A percentile compares a stretch with the other conserved stretches of the same genome.
phyloP scores from a whole-genome alignment of 2,113 vertebrate species.

The Bujurquina vittata region DNA sequence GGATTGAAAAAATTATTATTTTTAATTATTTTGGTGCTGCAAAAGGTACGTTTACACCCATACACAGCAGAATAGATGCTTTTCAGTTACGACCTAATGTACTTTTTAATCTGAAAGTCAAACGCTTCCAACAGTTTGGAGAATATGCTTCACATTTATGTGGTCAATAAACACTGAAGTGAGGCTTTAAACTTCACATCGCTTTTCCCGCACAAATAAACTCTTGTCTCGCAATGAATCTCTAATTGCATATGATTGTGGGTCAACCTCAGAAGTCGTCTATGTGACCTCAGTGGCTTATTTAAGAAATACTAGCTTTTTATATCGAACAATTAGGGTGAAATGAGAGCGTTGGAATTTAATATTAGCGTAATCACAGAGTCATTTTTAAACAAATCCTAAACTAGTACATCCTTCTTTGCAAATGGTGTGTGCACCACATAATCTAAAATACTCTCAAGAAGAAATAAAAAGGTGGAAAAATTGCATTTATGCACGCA shows the following conservation, averaged over 20 bases:
- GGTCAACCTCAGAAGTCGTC: conserved; percentile 55
- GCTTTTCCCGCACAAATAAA: conserved; percentile 35
- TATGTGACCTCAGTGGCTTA: conserved; percentile 53
- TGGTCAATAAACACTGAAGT: conserved; percentile 2
- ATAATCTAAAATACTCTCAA: conserved; percentile 18
- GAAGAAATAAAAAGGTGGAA: conserved; percentile 36
- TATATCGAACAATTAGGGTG: conserved; percentile 53
- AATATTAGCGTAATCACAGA: conserved; percentile 33
- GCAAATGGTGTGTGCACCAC: conserved; percentile 41
- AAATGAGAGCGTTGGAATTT: conserved; percentile 40
- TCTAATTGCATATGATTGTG: conserved; percentile 48
- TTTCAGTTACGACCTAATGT: background rate
- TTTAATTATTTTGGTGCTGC: background rate
- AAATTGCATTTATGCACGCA: conserved; percentile 65
- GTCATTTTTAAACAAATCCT: conserved; percentile 33
- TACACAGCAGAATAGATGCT: background rate
- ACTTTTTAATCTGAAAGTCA: background rate
- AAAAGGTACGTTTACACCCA: background rate
- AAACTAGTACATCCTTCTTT: conserved; percentile 18
- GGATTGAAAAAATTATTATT: background rate
- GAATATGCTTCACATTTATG: conserved; percentile 5
- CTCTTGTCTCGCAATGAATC: conserved; percentile 28
- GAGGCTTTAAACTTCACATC: conserved; percentile 26
- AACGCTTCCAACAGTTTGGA: background rate
- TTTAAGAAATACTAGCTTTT: conserved; percentile 55